A percentile compares a stretch with the other conserved stretches of the same genome.
Conservation (phyloP, 2,888 invertebrate genomes). For the Hoplodrina blanda region DNA sequence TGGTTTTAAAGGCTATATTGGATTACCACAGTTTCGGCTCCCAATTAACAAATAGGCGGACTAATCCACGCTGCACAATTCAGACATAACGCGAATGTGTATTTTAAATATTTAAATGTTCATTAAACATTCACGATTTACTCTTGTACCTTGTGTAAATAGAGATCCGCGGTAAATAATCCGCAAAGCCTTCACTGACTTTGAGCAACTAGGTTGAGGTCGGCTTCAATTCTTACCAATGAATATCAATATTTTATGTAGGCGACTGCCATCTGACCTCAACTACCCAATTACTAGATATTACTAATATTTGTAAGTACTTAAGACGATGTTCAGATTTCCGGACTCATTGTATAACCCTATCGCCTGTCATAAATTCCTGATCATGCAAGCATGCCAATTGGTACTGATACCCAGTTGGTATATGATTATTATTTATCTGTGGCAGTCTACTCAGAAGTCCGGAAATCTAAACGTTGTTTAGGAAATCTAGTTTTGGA, state of each 20-base stretch:
- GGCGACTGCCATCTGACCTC: slow-evolving; percentile 23
- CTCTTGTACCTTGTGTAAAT: neutral
- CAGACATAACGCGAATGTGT: slow-evolving; percentile 39
- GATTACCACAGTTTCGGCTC: slow-evolving; percentile 56
- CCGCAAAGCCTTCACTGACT: neutral
- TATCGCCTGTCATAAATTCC: too few species aligned
- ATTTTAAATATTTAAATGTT: slow-evolving; percentile 30
- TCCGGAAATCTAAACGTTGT: too few species aligned
- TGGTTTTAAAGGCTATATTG: slow-evolving; percentile 47
- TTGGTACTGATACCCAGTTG: too few species aligned
- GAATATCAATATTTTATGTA: slow-evolving; percentile 39
- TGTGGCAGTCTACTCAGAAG: too few species aligned
- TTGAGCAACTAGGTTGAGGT: slow-evolving; percentile 23
- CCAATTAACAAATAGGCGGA: slow-evolving; percentile 58
- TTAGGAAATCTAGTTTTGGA: neutral
- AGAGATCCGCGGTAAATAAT: slow-evolving; percentile 8
- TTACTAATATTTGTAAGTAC: slow-evolving; percentile 1
- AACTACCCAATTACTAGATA: slow-evolving; percentile 9
- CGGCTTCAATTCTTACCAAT: slow-evolving; percentile 13
- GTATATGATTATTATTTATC: too few species aligned
- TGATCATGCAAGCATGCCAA: neutral
- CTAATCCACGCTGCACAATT: slow-evolving; percentile 43
- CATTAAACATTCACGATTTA: neutral
- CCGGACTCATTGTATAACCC: neutral
- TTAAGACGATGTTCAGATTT: neutral